Evolutionary conservation across 2,888 invertebrate genomes (phyloP), one percentile per base, ranked within the genome.

Genomic region (Tryphoninae sp.): DNA sequence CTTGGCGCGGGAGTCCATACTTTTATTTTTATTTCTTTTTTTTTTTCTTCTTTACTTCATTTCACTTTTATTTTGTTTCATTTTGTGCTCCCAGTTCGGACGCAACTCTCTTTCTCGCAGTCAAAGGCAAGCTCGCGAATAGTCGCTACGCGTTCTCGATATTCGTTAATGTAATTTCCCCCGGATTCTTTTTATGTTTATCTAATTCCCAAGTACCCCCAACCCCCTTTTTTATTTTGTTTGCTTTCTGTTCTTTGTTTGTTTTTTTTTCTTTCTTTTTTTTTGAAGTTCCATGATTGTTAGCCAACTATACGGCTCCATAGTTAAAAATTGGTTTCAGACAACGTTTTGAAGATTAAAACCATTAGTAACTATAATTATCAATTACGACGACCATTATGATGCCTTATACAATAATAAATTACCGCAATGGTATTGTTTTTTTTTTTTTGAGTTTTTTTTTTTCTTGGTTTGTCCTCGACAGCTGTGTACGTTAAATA

Each of bases 351-450:
- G 89, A 89, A 90, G 89, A 89, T 90, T 89, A 89, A 90, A 77
- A 91, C 89, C 89, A 89, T 89, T 90, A 90, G 84, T 89, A 90
- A 90, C 90, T 90, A 89, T 88, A 89, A 89, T 89, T 89, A 90
- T 89, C 87, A 89, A 88, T 89, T 89, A 89, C 89, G 69, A 88
- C 87, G 88, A 89, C 85, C 87, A 90, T 89, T 89, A 89, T 84
- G 87, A 88, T 89, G 86, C 86, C 88, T 90, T 89, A 89, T 84
- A 86, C 87, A 86, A 88, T 89, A 88, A 89, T 88, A 88, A 87
- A 88, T 89, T 88, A 89, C 87, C 87, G 86, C 88, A 83, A 86
- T 86, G 86, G 87, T 86, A 84, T 84, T 84, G 72, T 86, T 85
- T 77, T 85, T 84, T 85, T 71, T 72, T 69, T 85, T 84, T 77